Conservation (phyloP, 2,888 invertebrate genomes). For the Heliconius ismenius region DNA sequence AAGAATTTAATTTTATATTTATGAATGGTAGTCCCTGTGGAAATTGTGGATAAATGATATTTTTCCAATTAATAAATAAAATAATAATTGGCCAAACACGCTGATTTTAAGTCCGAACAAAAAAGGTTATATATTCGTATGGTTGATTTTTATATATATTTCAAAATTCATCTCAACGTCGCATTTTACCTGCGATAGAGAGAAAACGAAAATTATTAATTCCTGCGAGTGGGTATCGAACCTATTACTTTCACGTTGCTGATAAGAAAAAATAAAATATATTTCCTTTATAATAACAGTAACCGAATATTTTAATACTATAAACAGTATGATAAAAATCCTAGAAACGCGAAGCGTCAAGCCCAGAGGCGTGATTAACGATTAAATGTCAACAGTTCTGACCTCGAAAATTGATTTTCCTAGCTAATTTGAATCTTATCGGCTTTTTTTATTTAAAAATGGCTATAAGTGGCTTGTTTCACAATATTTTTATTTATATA, state of each 20-base stretch:
- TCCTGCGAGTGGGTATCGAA: background rate
- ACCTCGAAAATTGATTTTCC: slow-evolving; percentile 48
- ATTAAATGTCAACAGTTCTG: slow-evolving; percentile 31
- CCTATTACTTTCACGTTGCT: background rate
- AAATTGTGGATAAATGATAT: too few relatives aligned
- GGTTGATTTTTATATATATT: too few relatives aligned
- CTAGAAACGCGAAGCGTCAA: slow-evolving; percentile 31
- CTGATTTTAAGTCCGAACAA: background rate
- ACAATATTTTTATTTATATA: background rate
- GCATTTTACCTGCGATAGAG: too few relatives aligned
- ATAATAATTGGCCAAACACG: too few relatives aligned
- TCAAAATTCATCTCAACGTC: too few relatives aligned
- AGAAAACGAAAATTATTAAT: background rate
- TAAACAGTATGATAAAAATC: slow-evolving; percentile 13
- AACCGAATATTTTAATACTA: slow-evolving; percentile 4
- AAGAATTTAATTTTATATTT: too few relatives aligned
- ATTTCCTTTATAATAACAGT: background rate
- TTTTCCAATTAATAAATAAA: too few relatives aligned
- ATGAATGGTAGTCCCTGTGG: background rate
- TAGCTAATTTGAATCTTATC: slow-evolving; percentile 19
- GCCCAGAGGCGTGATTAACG: slow-evolving; percentile 36
- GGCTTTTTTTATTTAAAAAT: slow-evolving; percentile 9
- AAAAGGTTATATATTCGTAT: background rate
- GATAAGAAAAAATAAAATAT: background rate
- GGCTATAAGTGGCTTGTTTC: background rate